Conservation (phyloP, 2,797 vertebrate genomes). For the Artibeus jamaicensis region DNA sequence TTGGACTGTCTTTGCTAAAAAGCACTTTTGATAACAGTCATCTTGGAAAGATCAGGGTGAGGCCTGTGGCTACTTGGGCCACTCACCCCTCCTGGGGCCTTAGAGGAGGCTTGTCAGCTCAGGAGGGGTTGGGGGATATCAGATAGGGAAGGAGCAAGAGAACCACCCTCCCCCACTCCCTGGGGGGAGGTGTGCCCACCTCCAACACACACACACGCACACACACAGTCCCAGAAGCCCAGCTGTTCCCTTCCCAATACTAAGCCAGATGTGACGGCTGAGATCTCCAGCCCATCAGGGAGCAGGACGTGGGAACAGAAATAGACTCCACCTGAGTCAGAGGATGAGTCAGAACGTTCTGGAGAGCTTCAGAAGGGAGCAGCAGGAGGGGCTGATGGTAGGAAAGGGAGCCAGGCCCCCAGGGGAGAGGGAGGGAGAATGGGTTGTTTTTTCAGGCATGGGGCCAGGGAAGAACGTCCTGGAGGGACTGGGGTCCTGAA, state of each 20-base stretch:
- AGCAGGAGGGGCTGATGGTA: constrained; percentile 41
- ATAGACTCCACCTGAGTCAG: constrained; percentile 70
- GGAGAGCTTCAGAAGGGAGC: constrained; percentile 54
- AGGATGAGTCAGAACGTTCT: constrained; percentile 67
- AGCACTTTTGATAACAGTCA: neutral
- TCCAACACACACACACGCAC: neutral
- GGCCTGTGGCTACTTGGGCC: neutral
- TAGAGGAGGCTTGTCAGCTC: neutral
- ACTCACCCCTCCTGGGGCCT: neutral
- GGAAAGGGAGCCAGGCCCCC: constrained; percentile 51
- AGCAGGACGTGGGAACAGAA: constrained; percentile 61
- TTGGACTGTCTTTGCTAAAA: neutral
- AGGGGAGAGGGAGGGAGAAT: constrained; percentile 2
- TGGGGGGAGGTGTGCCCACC: too few species aligned
- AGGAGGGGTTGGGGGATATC: neutral
- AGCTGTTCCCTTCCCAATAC: neutral
- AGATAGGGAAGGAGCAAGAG: neutral
- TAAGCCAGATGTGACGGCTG: neutral
- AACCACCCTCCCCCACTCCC: neutral
- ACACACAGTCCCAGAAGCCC: neutral
- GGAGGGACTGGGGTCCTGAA: neutral
- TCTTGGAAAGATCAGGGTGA: neutral
- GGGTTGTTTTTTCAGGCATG: neutral
- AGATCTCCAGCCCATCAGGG: constrained; percentile 3
- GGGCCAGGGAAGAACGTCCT: neutral